Evolutionary conservation across 2,888 invertebrate genomes (phyloP), one percentile per base, ranked within the genome.

Genomic region (Heliconius erato): DNA sequence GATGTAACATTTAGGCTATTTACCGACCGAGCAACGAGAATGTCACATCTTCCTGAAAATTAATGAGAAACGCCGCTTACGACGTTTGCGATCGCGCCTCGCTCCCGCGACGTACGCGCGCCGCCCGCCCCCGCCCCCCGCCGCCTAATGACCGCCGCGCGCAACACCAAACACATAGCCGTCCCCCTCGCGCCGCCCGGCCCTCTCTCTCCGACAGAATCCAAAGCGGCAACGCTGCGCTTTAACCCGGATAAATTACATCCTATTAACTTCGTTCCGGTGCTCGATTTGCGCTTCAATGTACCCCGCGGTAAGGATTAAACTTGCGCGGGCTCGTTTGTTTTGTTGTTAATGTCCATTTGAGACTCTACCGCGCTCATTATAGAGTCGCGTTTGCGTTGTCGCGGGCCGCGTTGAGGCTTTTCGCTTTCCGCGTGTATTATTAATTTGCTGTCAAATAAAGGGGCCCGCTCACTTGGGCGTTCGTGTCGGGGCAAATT

Each of bases 381-480:
- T 90, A 92, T 94, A 95, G 92, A 94, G 95, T 92, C 92, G 90
- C 92, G 85, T 90, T 94, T 94, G 88, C 89, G 89, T 90, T 89
- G 91, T 89, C 87, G 88, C 86, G 86, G 88, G 87, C 87, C 88
- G 89, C 88, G 92, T 93, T 95, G 90, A 88, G 93, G 89, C 94
- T 91, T 94, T 95, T 89, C 91, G 90, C 91, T 94, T 89, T 88
- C 89, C 90, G 87, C 88, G 89, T 90, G 89, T 91, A 92, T 95
- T 95, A 96, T 96, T 96, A 95, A 95, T 95, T 96, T 95, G 95
- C 96, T 95, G 96, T 96, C 95, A 96, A 95, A 95, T 96, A 95
- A 95, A 95, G 95, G 95, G 95, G 96, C 83, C 95, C 95, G 95
- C 95, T 94, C 94, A 91, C 94, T 94, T 94, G 95, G 95, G 95